These are phyloP conservation scores for Drosophila buzzatii DNA, from an alignment of 2,888 invertebrate species.

Conservation along the genomic window DNA sequence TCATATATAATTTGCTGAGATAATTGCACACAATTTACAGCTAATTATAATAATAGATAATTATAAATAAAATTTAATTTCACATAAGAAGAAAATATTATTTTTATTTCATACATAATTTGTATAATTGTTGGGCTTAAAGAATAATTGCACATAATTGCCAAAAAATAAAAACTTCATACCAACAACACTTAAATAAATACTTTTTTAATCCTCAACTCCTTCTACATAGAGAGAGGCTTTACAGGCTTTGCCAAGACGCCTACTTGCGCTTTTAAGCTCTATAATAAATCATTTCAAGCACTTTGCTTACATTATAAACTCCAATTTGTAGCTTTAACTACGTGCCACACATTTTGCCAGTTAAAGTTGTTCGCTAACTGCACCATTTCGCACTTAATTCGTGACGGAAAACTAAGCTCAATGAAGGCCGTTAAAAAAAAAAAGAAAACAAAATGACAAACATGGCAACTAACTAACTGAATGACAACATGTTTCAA, in stretches of 20 bases:
- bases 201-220: not conserved
- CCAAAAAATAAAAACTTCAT: not conserved
- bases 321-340: conserved; percentile 17
- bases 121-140: not conserved
- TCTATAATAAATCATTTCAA: not conserved
- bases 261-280: not conserved
- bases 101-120: too few species aligned
- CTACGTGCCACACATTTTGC: conserved; percentile 1
- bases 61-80: too few species aligned
- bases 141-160: not conserved
- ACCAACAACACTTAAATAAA: not conserved
- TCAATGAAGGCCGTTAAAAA: conserved; percentile 13
- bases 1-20: not conserved
- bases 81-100: too few species aligned
- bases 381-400: conserved; percentile 57
- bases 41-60: too few species aligned
- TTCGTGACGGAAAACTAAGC: conserved; percentile 44
- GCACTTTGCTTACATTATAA: conserved; percentile 4
- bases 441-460: conserved; percentile 25
- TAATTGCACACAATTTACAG: too few species aligned
- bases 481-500: conserved; percentile 78
- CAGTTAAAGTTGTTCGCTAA: conserved; percentile 20
- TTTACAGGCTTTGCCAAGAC: not conserved
- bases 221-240: too few species aligned
- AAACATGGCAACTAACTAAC: conserved; percentile 67